Base-by-base conservation (phyloP, 2,113 vertebrate species). In the Accipiter cooperii region DNA sequence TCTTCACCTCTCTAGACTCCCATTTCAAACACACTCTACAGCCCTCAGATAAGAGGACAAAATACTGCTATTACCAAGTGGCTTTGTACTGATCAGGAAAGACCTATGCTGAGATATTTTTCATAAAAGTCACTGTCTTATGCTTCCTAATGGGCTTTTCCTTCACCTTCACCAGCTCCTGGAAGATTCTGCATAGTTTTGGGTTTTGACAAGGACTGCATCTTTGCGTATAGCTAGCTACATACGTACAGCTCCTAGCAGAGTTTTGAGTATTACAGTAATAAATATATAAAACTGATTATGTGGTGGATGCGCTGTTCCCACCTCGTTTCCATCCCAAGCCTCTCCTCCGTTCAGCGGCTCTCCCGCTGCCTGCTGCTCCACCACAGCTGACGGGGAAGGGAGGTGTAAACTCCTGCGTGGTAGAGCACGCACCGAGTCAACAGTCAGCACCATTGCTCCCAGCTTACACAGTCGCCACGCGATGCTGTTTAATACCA, bases 401-500 rank as follows among this genome's bases (percentile, higher is more conserved):
- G 40, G 49, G 73, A 88, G 84, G 71, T 75, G 73, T 85, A 66
- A 89, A 58, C 70, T 84, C 52, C 49, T 40, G 88, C 69, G 0
- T 61, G 94, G 82, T 85, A 70, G 63, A 51, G 80, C 51, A 25
- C 5, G 52, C 36, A 71, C 52, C 4, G 3, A 73, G 69, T 51
- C 89, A 64, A 84, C 66, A 95, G 91, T 89, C 80, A 13, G 84
- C 63, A 83, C 91, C 29, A 9, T 6, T 58, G 54, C 87, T 93
- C 77, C 87, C 90, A 96, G 82, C 89, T 96, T 83, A 83, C 91
- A 78, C 84, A 24, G 38, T 93, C 51, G 19, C 93, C 66, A 75
- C 22, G 33, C 57, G 49, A 90, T 85, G 94, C 95, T 97, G 97
- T 96, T 98, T 95, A 97, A 93, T 94, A 95, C 93, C 94, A 95